phyloP scores from a whole-genome alignment of 2,113 vertebrate genomes.

The Austrofundulus limnaeus region DNA sequence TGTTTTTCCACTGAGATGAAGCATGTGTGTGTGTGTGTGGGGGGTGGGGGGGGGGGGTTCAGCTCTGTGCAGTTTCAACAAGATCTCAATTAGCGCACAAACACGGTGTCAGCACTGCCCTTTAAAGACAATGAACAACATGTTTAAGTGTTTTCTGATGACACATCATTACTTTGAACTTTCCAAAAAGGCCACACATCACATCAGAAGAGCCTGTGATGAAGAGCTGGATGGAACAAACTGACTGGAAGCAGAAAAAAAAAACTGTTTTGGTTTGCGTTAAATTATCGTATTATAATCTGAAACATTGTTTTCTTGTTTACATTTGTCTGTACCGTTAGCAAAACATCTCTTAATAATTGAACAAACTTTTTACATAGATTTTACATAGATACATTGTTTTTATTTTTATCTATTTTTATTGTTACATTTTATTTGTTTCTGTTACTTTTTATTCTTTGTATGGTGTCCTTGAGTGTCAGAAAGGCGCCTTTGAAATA shows the following conservation, averaged over 20 bases:
- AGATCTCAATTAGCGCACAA: slow-evolving; percentile 15
- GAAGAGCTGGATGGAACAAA: background rate
- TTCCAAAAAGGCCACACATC: background rate
- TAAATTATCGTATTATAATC: no score
- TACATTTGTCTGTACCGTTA: no score
- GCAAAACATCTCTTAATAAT: no score
- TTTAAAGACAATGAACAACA: background rate
- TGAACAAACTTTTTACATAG: no score
- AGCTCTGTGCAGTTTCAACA: slow-evolving; percentile 4
- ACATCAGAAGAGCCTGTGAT: background rate
- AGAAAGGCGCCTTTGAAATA: no score
- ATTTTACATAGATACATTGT: no score
- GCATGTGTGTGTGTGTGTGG: background rate
- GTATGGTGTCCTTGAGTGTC: no score
- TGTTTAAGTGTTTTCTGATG: background rate
- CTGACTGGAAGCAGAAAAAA: background rate
- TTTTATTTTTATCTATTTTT: no score
- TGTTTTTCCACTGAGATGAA: slow-evolving; percentile 1
- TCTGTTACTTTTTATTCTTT: no score
- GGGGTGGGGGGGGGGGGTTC: background rate
- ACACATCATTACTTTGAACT: background rate
- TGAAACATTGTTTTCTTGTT: no score
- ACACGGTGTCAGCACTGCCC: background rate
- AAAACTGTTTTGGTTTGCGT: background rate
- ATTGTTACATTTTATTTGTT: no score